Percentiles rank a stretch among this genome's conserved stretches.
phyloP scores from a whole-genome alignment of 2,888 invertebrate genomes.

The Apamea monoglypha region DNA sequence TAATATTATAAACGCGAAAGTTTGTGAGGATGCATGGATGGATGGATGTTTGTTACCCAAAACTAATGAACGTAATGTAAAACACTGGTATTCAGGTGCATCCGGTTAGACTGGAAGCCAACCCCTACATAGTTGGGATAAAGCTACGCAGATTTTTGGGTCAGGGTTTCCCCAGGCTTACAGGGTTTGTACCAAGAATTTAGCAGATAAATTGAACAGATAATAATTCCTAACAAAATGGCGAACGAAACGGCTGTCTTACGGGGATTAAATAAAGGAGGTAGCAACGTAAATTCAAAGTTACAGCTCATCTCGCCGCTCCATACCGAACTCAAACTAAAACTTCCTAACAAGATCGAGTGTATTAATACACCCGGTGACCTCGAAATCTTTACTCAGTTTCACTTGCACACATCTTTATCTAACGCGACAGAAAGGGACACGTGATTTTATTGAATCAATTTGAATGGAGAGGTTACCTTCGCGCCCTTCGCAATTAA shows the following conservation, averaged over 20 bases:
- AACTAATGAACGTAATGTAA: background rate
- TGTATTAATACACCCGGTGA: constrained; percentile 56
- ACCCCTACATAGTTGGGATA: background rate
- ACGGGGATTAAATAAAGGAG: constrained; percentile 29
- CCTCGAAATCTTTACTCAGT: constrained; percentile 43
- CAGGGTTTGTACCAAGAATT: too few relatives aligned
- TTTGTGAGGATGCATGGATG: too few relatives aligned
- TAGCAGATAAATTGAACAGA: background rate
- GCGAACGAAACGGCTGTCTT: background rate
- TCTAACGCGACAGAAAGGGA: constrained; percentile 47
- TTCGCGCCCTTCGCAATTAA: constrained; percentile 47
- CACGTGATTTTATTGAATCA: constrained; percentile 64
- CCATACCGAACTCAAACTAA: constrained; percentile 47
- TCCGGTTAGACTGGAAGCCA: background rate
- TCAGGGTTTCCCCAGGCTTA: too few relatives aligned
- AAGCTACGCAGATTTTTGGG: background rate
- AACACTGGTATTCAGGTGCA: background rate
- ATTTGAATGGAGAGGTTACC: constrained; percentile 55
- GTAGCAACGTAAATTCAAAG: constrained; percentile 28
- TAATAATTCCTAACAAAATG: constrained; percentile 19
- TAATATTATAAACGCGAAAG: too few relatives aligned
- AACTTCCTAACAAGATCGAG: constrained; percentile 57
- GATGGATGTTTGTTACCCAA: too few relatives aligned
- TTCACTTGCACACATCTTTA: constrained; percentile 39
- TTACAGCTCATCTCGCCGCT: constrained; percentile 20